Evolutionary conservation across 2,113 vertebrate genomes (phyloP), one percentile per base, ranked within the genome.

Genomic region (Ovis aries): DNA sequence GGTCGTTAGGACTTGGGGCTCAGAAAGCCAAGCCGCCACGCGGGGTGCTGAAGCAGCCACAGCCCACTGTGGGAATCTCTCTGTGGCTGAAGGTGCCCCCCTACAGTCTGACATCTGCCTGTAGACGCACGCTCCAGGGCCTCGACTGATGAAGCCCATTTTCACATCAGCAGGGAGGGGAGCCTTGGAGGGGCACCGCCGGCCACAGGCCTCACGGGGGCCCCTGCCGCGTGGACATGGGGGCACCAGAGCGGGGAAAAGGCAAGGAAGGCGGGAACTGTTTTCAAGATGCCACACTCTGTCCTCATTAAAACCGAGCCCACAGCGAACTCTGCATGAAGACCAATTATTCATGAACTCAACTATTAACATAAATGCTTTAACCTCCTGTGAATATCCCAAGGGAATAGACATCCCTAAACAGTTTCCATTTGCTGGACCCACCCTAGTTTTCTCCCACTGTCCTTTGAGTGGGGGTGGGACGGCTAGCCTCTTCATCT

Each of bases 181-280:
- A 57, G 40, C 1, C 3, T 1, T 4, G 23, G 27, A 16, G 36
- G 55, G 25, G 6, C 33, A 6, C 29, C 7, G 2, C 45, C 5
- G 5, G 45, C 11, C 40, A 23, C 5, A 1, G 77, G 17, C n/a
- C n/a, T 40, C 80, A 27, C 5, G 0, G 15, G 31, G 43, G 12
- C 33, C 19, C 5, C 5, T 1, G 4, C 12, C 0, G 3, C 5
- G 25, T 45, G 31, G 31, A 33, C 1, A 6, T 3, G 57, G 29
- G 40, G 40, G 25, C 13, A 0, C 12, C 17, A 10, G 33, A 77
- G 53, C 1, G 0, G 48, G 57, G 50, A 14, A 23, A 55, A 25
- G 36, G 31, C 19, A 21, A 62, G 81, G 17, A 43, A 48, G 3
- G 17, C 31, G 4, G 40, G 23, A 40, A 45, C 36, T 1, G 6